Conservation (phyloP, 2,888 invertebrate genomes). For the Lampropteryx suffumata region DNA sequence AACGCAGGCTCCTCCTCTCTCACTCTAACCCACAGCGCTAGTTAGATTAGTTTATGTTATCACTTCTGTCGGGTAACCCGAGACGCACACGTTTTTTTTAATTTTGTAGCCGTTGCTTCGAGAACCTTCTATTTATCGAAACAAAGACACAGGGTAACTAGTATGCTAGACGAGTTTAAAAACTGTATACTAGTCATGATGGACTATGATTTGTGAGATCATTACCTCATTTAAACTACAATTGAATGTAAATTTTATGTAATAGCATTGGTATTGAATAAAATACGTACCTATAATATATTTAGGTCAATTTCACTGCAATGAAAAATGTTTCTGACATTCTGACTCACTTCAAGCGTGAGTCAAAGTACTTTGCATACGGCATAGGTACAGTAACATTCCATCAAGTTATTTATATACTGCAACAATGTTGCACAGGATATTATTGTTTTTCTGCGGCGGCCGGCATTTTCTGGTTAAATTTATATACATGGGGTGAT, state of each 20-base stretch:
- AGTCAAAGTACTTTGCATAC: conserved; percentile 19
- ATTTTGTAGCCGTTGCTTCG: too few relatives aligned
- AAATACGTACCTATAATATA: conserved; percentile 4
- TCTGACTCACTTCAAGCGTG: conserved; percentile 17
- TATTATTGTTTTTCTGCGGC: conserved; percentile 13
- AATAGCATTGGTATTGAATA: conserved; percentile 15
- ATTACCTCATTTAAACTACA: too few relatives aligned
- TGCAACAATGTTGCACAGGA: conserved; percentile 16
- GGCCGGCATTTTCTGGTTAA: conserved; percentile 2
- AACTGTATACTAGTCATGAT: neutral
- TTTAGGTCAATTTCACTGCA: conserved; percentile 26
- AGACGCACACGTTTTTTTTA: too few relatives aligned
- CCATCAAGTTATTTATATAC: conserved; percentile 18
- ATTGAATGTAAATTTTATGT: conserved; percentile 20
- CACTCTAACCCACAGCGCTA: too few relatives aligned
- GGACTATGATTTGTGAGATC: conserved; percentile 37
- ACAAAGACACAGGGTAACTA: too few relatives aligned
- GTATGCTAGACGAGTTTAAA: too few relatives aligned
- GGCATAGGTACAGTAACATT: conserved; percentile 8
- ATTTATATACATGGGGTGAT: conserved; percentile 6
- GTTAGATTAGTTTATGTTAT: too few relatives aligned
- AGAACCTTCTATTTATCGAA: too few relatives aligned
- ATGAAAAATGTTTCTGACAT: conserved; percentile 12
- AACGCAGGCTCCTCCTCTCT: too few relatives aligned
- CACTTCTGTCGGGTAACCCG: too few relatives aligned